Evolutionary conservation across 2,113 vertebrate genomes (phyloP).

Genomic region (Phainopepla nitens): DNA sequence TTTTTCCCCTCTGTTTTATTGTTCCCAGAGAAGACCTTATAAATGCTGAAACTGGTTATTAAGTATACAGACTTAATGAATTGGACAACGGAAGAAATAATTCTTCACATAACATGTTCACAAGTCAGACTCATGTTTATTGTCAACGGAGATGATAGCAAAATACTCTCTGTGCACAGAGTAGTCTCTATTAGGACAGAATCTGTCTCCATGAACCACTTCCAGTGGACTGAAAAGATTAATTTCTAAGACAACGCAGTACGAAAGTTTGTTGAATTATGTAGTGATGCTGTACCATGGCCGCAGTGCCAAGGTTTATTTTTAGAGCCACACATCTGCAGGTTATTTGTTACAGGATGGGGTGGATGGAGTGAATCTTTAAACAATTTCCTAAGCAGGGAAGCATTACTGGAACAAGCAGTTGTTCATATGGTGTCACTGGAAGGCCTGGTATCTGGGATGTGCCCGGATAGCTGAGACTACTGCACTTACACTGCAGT

Average conservation of each 20-base stretch:
- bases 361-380: neutral
- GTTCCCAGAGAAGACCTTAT: constrained; percentile 30
- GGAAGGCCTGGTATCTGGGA: neutral
- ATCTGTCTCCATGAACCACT: neutral
- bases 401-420: neutral
- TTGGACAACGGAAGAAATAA: constrained; percentile 35
- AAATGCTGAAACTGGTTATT: constrained; percentile 22
- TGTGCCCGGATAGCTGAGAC: neutral
- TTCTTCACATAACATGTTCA: constrained; percentile 46
- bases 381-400: neutral
- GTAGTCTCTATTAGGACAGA: neutral
- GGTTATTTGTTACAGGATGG: constrained; percentile 31
- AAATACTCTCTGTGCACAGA: neutral
- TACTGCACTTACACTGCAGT: neutral
- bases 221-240: neutral
- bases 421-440: neutral
- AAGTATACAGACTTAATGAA: constrained; percentile 57
- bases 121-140: neutral
- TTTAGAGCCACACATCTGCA: constrained; percentile 31
- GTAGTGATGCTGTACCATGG: neutral
- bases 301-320: constrained; percentile 5
- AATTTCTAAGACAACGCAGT: neutral
- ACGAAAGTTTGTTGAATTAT: constrained; percentile 23
- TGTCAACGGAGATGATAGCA: neutral
- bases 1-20: constrained; percentile 8